Conservation (phyloP, 2,113 vertebrate genomes). For the Python bivittatus region DNA sequence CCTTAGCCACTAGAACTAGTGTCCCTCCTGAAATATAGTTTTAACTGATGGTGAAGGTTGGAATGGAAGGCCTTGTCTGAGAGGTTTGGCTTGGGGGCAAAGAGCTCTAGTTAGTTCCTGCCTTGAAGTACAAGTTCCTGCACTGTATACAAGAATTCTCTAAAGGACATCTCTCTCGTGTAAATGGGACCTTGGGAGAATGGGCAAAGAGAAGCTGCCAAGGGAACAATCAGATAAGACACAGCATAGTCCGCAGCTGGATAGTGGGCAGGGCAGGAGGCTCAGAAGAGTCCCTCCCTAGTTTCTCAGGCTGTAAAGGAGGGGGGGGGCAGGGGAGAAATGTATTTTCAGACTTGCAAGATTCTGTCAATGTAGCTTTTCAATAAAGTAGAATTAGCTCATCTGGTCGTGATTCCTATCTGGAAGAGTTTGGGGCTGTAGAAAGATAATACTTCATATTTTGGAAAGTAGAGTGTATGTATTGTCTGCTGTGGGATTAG, state of each 20-base stretch:
- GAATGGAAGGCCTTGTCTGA: neutral
- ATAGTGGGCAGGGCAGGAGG: neutral
- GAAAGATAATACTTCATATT: neutral
- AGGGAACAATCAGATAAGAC: neutral
- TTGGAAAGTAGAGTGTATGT: neutral
- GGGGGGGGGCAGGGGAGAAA: rapidly evolving
- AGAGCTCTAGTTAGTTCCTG: neutral
- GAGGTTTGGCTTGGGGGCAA: neutral
- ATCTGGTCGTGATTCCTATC: neutral
- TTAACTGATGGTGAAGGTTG: neutral
- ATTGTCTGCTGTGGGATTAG: neutral
- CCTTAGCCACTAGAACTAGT: neutral
- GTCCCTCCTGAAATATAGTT: neutral
- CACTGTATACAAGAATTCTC: neutral
- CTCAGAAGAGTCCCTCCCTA: neutral
- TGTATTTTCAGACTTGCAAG: neutral
- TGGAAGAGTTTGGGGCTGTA: neutral
- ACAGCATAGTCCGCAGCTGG: neutral
- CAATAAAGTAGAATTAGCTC: neutral
- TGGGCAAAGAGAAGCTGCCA: neutral
- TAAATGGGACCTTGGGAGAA: neutral
- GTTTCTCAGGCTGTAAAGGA: neutral
- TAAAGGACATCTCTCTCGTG: neutral
- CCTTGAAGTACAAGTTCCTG: no score
- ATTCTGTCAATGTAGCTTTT: neutral